Evolutionary conservation across 1,140 invertebrate genomes (phyloP), one percentile per base, ranked within the genome.

Genomic region (Neuroterus valhalla): DNA sequence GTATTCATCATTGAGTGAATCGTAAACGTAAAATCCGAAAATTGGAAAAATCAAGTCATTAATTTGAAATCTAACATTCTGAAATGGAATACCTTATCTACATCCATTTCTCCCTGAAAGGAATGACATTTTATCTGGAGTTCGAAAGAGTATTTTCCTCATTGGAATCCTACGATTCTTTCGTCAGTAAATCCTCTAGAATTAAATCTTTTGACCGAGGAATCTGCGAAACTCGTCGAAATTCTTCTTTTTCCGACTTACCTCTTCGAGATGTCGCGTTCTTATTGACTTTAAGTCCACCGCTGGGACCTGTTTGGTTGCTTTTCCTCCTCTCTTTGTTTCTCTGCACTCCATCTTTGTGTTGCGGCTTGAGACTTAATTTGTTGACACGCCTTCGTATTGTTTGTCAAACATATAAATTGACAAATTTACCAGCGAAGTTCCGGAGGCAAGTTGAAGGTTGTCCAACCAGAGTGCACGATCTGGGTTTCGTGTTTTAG

Each of bases 241-340:
- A 81, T 76, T 81, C 77, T 80, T 55, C 23, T 62, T 62, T 62
- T 62, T 62, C 55, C 23, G 55, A 23, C 55, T 62, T 79, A 68
- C 46, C 70, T 72, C 68, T 72, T 42, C 50, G 68, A 73, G 68
- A 73, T 73, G 69, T 76, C 76, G 75, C 72, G 73, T 71, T 75
- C 82, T 85, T 85, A 85, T 85, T 84, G 83, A 85, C 84, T 84
- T 84, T 81, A 82, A 82, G 82, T 67, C 69, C 26, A 66, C 74
- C 78, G 74, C 68, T 74, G n/a, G 44, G 67, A 68, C 71, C 68
- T 50, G 48, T 45, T 52, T 67, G 44, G 11, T 71, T 70, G 62
- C 17, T 66, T 44, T 69, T 48, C 44, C 15, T 23, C 19, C 62
- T 44, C 66, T 6, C 62, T 67, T 12, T 15, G 2, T 12, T 26